phyloP scores from a whole-genome alignment of 2,113 vertebrate genomes.

The Caranx ignobilis region DNA sequence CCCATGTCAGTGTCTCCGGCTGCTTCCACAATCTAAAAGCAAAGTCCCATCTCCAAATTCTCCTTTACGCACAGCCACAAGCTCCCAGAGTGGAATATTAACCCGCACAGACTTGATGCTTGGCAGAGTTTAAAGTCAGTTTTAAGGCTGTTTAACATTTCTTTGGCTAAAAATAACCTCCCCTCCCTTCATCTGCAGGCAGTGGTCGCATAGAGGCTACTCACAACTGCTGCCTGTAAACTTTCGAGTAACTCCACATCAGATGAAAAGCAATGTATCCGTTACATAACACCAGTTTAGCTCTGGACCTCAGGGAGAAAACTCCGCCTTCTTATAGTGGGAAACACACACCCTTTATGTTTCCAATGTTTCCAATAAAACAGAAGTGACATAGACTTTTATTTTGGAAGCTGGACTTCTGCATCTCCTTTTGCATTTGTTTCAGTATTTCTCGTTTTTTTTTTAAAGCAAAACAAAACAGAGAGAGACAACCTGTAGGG shows the following conservation, averaged over 20 bases:
- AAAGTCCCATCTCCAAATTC: slow-evolving; percentile 33
- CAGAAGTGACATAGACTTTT: slow-evolving; percentile 11
- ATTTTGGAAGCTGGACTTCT: neutral
- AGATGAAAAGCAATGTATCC: slow-evolving; percentile 52
- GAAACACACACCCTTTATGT: slow-evolving; percentile 49
- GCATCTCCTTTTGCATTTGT: neutral
- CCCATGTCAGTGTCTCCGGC: slow-evolving; percentile 70
- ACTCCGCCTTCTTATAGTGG: slow-evolving; percentile 72
- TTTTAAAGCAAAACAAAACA: neutral
- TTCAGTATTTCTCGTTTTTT: neutral
- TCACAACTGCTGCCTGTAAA: slow-evolving; percentile 16
- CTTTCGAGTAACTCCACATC: slow-evolving; percentile 43
- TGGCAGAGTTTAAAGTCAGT: slow-evolving; percentile 34
- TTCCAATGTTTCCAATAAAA: slow-evolving; percentile 25
- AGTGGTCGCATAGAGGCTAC: neutral
- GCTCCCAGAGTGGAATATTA: slow-evolving; percentile 54
- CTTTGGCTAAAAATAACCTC: slow-evolving; percentile 6
- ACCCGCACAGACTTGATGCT: slow-evolving; percentile 27
- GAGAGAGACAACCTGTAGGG: neutral
- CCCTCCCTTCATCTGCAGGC: neutral
- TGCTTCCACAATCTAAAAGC: neutral
- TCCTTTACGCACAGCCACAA: neutral
- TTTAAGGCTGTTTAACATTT: slow-evolving; percentile 7
- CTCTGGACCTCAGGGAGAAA: slow-evolving; percentile 62
- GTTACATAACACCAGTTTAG: slow-evolving; percentile 76